A percentile compares a stretch with the other conserved stretches of the same genome.
Conservation (phyloP, 1,140 invertebrate species). For the Leptinotarsa undecemlineata region DNA sequence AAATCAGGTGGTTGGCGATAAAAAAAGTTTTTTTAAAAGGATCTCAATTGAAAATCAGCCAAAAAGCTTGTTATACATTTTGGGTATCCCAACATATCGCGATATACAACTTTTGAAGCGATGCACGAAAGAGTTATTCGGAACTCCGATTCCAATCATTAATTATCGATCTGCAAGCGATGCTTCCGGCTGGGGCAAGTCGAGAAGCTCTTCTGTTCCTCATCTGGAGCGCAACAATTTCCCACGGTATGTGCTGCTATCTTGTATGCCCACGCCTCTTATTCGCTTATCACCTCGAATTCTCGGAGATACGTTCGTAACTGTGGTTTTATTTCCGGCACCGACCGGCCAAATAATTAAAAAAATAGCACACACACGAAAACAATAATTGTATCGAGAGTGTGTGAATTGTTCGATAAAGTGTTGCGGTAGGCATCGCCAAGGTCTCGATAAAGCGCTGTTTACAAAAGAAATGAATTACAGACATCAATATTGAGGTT, state of each 20-base stretch:
- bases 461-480: neutral
- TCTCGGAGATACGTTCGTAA: neutral
- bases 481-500: neutral
- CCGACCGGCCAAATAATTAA: neutral
- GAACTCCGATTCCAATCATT: neutral
- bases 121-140: neutral
- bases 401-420: neutral
- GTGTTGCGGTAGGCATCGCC: neutral
- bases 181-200: constrained; percentile 1
- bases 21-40: too few relatives aligned
- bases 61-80: too few relatives aligned
- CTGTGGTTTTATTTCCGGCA: neutral
- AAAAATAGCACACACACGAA: neutral
- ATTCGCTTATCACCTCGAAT: constrained; percentile 7
- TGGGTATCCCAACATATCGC: too few relatives aligned
- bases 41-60: too few relatives aligned
- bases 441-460: neutral
- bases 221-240: neutral
- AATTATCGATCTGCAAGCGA: neutral
- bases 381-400: neutral
- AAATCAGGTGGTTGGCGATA: too few relatives aligned
- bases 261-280: neutral
- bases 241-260: constrained; percentile 5
- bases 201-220: neutral
- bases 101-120: too few relatives aligned